These are phyloP conservation scores for Petrocephalus schoutedeni DNA, from an alignment of 2,797 vertebrate genomes.

Conservation along the genomic window DNA sequence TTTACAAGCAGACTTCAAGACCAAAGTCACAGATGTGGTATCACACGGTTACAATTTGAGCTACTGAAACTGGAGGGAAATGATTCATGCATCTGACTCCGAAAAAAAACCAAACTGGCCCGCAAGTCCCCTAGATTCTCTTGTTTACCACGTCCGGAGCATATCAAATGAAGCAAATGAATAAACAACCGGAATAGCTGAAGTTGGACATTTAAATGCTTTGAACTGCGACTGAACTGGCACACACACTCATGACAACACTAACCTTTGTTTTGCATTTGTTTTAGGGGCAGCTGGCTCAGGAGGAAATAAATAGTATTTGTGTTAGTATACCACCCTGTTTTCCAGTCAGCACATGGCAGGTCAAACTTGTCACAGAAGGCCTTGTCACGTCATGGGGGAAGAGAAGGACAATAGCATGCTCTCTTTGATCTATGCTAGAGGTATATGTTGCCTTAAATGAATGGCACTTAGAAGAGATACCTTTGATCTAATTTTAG, in stretches of 20 bases:
- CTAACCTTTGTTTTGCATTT: not conserved
- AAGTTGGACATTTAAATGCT: not conserved
- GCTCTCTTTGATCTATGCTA: not conserved
- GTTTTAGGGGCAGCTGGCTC: not conserved
- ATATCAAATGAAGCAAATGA: not conserved
- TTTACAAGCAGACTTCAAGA: not conserved
- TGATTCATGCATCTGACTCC: not conserved
- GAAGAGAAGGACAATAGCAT: not conserved
- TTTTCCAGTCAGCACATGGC: not conserved
- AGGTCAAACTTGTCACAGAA: not conserved
- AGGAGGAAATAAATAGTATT: constrained; percentile 12
- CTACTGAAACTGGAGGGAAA: not conserved
- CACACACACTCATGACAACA: not conserved
- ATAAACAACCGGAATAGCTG: not conserved
- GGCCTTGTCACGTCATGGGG: not conserved
- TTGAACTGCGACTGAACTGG: not conserved
- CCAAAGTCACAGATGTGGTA: not conserved
- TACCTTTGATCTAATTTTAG: not conserved
- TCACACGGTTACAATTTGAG: not conserved
- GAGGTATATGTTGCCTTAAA: not conserved
- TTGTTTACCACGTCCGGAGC: not conserved
- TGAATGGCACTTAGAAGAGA: not conserved
- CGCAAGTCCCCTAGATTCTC: not conserved
- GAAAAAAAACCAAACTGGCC: not conserved
- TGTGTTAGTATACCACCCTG: not conserved